Evolutionary conservation across 2,797 vertebrate species (phyloP).

Genomic region (Okamejei kenojei): DNA sequence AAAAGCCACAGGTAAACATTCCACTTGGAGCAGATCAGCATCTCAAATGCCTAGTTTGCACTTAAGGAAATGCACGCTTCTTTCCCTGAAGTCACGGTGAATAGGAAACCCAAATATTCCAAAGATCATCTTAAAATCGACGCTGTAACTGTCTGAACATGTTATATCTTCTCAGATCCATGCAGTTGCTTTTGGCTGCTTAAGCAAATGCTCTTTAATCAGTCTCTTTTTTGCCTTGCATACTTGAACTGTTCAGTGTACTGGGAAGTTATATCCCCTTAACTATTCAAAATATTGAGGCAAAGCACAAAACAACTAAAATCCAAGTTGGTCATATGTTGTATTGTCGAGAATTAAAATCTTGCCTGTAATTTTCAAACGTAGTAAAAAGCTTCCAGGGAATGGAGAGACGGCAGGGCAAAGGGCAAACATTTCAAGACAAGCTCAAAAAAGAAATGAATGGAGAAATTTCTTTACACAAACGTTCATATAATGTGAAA

Average conservation of each 20-base stretch:
- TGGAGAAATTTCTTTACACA: neutral
- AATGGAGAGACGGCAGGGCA: neutral
- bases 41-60: neutral
- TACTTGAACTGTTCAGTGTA: neutral
- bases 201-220: neutral
- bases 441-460: neutral
- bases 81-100: neutral
- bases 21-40: neutral
- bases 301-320: neutral
- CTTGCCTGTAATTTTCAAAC: neutral
- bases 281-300: neutral
- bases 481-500: neutral
- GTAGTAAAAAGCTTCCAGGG: neutral
- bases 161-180: neutral
- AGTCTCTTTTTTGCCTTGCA: neutral
- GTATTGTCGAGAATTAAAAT: neutral
- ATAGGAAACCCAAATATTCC: neutral
- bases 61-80: neutral
- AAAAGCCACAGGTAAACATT: neutral
- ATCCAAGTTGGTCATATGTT: neutral
- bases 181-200: neutral
- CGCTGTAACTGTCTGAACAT: neutral
- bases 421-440: neutral
- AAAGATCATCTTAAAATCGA: neutral
- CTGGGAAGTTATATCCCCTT: neutral